Evolutionary conservation across 1,140 invertebrate species (phyloP).

Genomic region (Pseudomyrmex concolor): DNA sequence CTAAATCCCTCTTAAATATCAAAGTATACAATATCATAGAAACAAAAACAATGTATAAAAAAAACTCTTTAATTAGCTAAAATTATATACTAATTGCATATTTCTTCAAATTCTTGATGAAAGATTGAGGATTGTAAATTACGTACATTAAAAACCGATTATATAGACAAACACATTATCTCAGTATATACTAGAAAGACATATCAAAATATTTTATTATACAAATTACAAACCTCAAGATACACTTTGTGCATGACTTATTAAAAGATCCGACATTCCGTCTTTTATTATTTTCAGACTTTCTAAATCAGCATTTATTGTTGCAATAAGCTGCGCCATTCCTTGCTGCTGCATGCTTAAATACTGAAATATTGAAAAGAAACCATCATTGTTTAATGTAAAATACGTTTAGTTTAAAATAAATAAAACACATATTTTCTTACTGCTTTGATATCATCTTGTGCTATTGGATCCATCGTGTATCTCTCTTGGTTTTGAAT

Average conservation of each 20-base stretch:
- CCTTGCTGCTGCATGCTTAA: constrained; percentile 93
- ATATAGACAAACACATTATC: constrained; percentile 6
- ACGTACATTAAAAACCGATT: constrained; percentile 5
- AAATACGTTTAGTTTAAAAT: not conserved
- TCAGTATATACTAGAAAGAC: constrained; percentile 10
- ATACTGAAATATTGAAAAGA: constrained; percentile 85
- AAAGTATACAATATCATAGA: not conserved
- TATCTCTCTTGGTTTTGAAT: constrained; percentile 85
- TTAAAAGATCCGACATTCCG: constrained; percentile 87
- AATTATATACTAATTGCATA: constrained; percentile 28
- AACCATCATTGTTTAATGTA: not conserved
- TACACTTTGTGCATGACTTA: constrained; percentile 70
- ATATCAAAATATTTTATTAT: constrained; percentile 46
- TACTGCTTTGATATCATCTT: constrained; percentile 88
- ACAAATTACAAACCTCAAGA: constrained; percentile 68
- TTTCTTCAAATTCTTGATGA: constrained; percentile 30
- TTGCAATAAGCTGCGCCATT: constrained; percentile 92
- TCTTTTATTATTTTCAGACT: constrained; percentile 93
- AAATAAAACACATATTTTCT: constrained; percentile 40
- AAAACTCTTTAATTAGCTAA: not conserved
- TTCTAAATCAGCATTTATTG: constrained; percentile 91
- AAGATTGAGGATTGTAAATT: not conserved
- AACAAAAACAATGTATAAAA: too few species aligned
- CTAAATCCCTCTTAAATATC: not conserved
- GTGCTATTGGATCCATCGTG: constrained; percentile 87